phyloP scores from a whole-genome alignment of 2,113 vertebrate genomes.

The Xyliphius kryptos region DNA sequence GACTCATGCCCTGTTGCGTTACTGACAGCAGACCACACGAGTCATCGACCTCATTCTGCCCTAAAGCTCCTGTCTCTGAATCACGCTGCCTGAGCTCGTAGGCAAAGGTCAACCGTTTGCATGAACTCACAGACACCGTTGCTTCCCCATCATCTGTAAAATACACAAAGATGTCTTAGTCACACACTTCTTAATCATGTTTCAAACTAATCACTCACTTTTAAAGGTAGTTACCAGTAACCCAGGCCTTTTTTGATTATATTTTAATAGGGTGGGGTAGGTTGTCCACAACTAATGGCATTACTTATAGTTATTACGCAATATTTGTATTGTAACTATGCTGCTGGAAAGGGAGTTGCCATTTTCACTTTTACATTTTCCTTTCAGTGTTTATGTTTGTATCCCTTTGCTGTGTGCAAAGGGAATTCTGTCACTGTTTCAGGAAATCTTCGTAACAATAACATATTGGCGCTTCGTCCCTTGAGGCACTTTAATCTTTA shows the following conservation, averaged over 20 bases:
- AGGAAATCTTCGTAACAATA: constrained; percentile 34
- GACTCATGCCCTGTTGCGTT: constrained; percentile 56
- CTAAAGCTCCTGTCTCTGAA: constrained; percentile 44
- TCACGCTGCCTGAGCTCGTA: constrained; percentile 64
- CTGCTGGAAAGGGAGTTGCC: too few species aligned
- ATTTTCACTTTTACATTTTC: too few species aligned
- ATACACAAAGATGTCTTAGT: too few species aligned
- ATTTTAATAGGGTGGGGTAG: too few species aligned
- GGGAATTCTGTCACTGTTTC: constrained; percentile 24
- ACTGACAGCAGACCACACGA: constrained; percentile 59
- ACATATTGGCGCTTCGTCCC: constrained; percentile 18
- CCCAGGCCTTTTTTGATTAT: too few species aligned
- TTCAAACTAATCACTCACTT: too few species aligned
- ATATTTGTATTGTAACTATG: too few species aligned
- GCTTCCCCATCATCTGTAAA: constrained; percentile 71
- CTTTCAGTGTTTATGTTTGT: constrained; percentile 24
- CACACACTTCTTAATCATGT: too few species aligned
- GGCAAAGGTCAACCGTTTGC: constrained; percentile 58
- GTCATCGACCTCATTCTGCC: constrained; percentile 47
- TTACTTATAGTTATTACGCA: too few species aligned
- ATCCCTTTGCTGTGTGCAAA: constrained; percentile 22
- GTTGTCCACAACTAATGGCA: too few species aligned
- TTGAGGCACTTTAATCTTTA: constrained; percentile 29
- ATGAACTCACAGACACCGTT: constrained; percentile 58
- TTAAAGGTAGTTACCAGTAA: too few species aligned